phyloP scores from a whole-genome alignment of 2,113 vertebrate genomes.

The Ophiodon elongatus region DNA sequence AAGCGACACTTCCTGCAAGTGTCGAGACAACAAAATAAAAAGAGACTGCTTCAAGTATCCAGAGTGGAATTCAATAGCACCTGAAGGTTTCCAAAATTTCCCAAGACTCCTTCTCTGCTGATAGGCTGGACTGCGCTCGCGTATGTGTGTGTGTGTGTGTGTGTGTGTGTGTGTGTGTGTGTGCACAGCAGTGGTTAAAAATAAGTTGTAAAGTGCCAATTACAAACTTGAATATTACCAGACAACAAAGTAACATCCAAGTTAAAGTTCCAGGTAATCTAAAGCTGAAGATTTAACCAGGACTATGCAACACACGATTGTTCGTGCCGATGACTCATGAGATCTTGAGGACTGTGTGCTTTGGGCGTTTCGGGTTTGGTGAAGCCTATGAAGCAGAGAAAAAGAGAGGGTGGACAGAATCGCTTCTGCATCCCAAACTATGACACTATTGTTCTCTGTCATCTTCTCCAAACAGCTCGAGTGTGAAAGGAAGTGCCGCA shows the following conservation, averaged over 20 bases:
- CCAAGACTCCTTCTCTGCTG: slow-evolving; percentile 53
- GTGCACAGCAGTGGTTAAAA: not conserved
- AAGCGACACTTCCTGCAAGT: not conserved
- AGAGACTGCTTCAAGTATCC: slow-evolving; percentile 67
- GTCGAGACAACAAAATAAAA: not conserved
- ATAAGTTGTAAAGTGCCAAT: slow-evolving; percentile 49
- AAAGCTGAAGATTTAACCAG: not conserved
- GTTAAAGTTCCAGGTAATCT: not conserved
- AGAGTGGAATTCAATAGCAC: slow-evolving; percentile 56
- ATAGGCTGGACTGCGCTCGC: slow-evolving; percentile 29
- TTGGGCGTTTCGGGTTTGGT: slow-evolving; percentile 14
- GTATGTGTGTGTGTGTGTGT: not conserved
- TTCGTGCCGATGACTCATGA: not conserved
- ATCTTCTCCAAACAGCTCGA: not conserved
- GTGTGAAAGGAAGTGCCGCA: not conserved
- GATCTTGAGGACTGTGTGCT: slow-evolving; percentile 53
- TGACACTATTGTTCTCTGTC: not conserved
- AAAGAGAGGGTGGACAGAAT: slow-evolving; percentile 19
- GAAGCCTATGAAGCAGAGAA: slow-evolving; percentile 47
- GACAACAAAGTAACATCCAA: not conserved
- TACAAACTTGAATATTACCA: slow-evolving; percentile 4
- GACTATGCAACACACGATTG: slow-evolving; percentile 13
- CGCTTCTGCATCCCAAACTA: slow-evolving; percentile 46
- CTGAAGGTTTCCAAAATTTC: slow-evolving; percentile 54
- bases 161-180: slow-evolving; percentile 1